These are phyloP conservation scores for Eupithecia subumbrata DNA, from an alignment of 2,888 invertebrate species.

Conservation along the genomic window DNA sequence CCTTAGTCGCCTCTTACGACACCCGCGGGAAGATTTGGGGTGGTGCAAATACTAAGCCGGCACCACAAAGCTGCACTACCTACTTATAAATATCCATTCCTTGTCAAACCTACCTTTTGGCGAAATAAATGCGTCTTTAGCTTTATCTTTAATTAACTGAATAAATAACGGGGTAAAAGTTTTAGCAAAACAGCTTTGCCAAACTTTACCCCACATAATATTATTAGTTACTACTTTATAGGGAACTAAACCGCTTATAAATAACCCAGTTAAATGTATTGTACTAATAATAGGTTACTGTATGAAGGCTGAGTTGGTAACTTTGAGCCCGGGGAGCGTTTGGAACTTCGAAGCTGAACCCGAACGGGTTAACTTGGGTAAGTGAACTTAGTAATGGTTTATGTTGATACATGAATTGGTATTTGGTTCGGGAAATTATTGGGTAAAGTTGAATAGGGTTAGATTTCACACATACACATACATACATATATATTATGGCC, in stretches of 20 bases:
- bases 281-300: constrained; percentile 24
- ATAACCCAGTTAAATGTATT: constrained; percentile 8
- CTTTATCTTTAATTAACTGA: too few species aligned
- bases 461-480: not conserved
- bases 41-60: too few species aligned
- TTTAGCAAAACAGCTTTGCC: not conserved
- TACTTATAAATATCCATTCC: too few species aligned
- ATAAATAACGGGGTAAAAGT: not conserved
- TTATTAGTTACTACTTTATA: not conserved
- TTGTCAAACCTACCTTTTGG: too few species aligned
- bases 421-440: not conserved
- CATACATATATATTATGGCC: not conserved
- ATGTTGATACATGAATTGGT: constrained; percentile 1
- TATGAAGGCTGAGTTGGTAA: constrained; percentile 25
- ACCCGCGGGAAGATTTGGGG: too few species aligned
- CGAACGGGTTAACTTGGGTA: not conserved
- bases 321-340: constrained; percentile 29
- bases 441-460: not conserved
- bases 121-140: too few species aligned
- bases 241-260: not conserved
- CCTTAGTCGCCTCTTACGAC: too few species aligned
- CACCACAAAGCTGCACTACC: too few species aligned
- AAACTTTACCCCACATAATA: not conserved
- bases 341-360: not conserved
- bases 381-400: constrained; percentile 9